Evolutionary conservation across 2,888 invertebrate genomes (phyloP).

Genomic region (Leptopilina drosophilae): DNA sequence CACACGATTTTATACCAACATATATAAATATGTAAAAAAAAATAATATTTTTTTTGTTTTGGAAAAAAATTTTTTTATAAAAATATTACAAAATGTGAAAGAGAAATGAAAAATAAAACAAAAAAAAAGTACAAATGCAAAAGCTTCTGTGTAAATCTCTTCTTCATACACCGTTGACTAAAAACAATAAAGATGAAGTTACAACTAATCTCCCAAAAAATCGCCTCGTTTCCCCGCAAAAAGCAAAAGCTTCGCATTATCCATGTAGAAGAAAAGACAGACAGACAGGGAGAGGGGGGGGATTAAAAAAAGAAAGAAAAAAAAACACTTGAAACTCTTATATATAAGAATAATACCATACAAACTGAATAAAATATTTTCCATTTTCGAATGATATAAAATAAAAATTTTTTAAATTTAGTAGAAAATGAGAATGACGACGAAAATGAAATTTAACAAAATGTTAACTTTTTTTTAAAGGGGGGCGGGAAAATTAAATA

Average conservation of each 20-base stretch:
- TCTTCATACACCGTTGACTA: conserved; percentile 19
- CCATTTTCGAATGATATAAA: too few species aligned
- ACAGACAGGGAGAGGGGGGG: background rate
- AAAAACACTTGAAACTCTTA: background rate
- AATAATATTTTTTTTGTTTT: too few species aligned
- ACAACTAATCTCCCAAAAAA: conserved; percentile 24
- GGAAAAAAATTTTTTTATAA: background rate
- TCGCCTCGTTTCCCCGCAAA: conserved; percentile 23
- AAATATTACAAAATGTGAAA: conserved; percentile 10
- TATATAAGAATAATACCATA: background rate
- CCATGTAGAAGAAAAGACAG: background rate
- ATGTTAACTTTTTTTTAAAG: too few species aligned
- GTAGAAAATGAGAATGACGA: too few species aligned
- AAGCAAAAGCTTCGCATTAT: conserved; percentile 1
- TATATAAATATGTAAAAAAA: too few species aligned
- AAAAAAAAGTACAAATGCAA: background rate
- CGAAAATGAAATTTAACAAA: too few species aligned
- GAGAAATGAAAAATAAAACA: background rate
- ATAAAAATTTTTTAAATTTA: too few species aligned
- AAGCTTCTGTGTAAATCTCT: conserved; percentile 30
- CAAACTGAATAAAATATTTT: too few species aligned
- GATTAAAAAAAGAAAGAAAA: background rate
- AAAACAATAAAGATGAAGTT: conserved; percentile 38
- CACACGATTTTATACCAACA: too few species aligned
- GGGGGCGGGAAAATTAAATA: too few species aligned